Evolutionary conservation across 1,140 invertebrate species (phyloP).

Genomic region (Brachionus asplanchnoidis): DNA sequence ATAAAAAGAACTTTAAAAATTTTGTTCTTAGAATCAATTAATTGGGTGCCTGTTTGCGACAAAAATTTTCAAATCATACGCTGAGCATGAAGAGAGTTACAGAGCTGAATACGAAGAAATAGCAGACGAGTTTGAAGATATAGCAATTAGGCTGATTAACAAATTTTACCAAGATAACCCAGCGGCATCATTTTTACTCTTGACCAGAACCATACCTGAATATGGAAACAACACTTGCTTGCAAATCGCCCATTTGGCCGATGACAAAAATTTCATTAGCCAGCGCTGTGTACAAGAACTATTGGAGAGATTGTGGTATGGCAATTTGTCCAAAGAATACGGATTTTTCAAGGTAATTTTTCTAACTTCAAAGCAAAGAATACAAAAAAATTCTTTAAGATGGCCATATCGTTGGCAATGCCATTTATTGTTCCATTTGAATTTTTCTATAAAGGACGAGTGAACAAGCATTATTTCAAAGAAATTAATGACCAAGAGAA

Average conservation of each 20-base stretch:
- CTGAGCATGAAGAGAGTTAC: neutral
- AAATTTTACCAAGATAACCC: neutral
- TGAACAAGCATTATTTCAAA: neutral
- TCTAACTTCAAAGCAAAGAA: neutral
- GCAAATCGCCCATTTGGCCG: slow-evolving; percentile 20
- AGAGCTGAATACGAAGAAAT: neutral
- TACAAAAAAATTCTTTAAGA: neutral
- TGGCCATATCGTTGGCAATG: neutral
- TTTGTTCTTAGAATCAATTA: neutral
- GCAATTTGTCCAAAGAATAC: neutral
- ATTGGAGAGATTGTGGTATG: slow-evolving; percentile 16
- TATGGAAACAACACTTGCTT: slow-evolving; percentile 17
- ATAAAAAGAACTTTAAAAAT: neutral
- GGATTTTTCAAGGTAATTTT: neutral
- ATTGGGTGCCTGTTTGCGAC: slow-evolving; percentile 3
- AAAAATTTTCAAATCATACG: slow-evolving; percentile 37
- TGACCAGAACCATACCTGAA: neutral
- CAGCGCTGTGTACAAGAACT: slow-evolving; percentile 30
- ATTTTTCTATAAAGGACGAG: neutral
- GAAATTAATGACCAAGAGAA: neutral
- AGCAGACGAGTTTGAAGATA: slow-evolving; percentile 2
- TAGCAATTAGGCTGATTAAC: neutral
- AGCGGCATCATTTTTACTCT: neutral
- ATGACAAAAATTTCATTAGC: neutral
- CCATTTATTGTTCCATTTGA: slow-evolving; percentile 16